Evolutionary conservation across 1,140 invertebrate genomes (phyloP), one percentile per base, ranked within the genome.

Genomic region (Zaprionus taronus): DNA sequence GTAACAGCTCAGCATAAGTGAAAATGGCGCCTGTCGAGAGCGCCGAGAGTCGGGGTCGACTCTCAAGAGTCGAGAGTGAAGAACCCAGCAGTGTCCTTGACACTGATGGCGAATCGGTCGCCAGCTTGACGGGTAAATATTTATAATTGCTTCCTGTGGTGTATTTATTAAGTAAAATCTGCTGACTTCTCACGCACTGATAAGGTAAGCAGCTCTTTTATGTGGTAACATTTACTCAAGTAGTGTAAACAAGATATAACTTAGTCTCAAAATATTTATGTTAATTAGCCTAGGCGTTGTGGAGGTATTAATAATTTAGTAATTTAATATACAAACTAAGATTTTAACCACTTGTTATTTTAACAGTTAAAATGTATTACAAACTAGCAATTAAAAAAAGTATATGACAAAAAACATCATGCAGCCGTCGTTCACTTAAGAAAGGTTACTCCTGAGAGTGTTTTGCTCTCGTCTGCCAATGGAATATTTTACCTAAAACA

Each of bases 141-240:
- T 75, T 78, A 83, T 70, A 83, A 79, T 83, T 83, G 72, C 68
- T 83, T 83, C 77, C 81, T 68, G 44, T 67, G 61, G 14, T 34
- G 63, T 34, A 53, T 72, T 72, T 76, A 76, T 66, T 61, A 58
- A 72, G 47, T 63, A 17, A 38, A 63, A 67, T 55, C 36, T 44
- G 38, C 38, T 53, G 28, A 17, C 9, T 57, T 20, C 15, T 57
- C 41, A 20, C 20, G 20, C 20, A 51, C 20, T 22, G 47, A 22
- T 22, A 51, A 51, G 41, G 41, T 44, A 44, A 15, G 15, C 38
- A 41, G 38, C 38, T 41, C 38, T 2, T 41, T 41, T n/a, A 6
- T 41, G 38, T 9, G n/a, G n/a, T n/a, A 17, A 0, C 6, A 9
- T 44, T 17, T 44, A 17, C 15, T 31, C 31, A 9, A 11, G 11